Base-by-base conservation (phyloP, 2,888 invertebrate genomes). In the Drosophila barbarae region DNA sequence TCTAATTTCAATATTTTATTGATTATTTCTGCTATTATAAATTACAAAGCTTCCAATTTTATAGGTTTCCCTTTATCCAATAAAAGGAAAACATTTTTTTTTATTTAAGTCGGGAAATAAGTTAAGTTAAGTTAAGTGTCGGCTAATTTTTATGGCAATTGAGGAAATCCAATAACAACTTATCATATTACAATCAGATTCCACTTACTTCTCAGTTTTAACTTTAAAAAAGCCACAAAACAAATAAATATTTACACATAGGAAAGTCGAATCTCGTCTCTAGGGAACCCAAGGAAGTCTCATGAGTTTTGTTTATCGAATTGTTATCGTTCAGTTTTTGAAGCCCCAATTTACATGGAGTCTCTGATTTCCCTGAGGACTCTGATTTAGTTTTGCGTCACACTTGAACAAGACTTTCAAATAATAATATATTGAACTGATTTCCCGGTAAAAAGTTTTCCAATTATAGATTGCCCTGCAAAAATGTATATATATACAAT, bases 251-350 rank as follows among this genome's bases (percentile, higher is more conserved):
- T 21, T 30, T 32, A 21, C 21, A 46, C 18, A 13, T 46, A 13
- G 5, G 2, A 18, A 18, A 18, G 13, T 5, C 30, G 12, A 7
- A 13, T 28, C 3, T 7, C 15, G 12, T 18, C 44, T 44, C 28
- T 28, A 18, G 12, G 15, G 18, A 18, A 18, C 18, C 30, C 30
- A 18, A 13, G 18, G 2, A 18, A 28, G 12, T 18, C 12, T 18
- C 28, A 13, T 18, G 18, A 46, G 30, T 30, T 46, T 12, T 46
- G 28, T 46, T 46, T 46, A 46, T 44, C 28, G 44, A 44, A 15
- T 28, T 28, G 28, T 28, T 28, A 44, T 30, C 30, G 30, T 13
- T 46, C 12, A 7, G 12, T 30, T 46, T 30, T 4, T 1, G 3
- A 30, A 30, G 44, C 5, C 8, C 18, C 30, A 18, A 30, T 30